Evolutionary conservation across 2,113 vertebrate species (phyloP), one percentile per base, ranked within the genome.

Genomic region (Nycticebus coucang): DNA sequence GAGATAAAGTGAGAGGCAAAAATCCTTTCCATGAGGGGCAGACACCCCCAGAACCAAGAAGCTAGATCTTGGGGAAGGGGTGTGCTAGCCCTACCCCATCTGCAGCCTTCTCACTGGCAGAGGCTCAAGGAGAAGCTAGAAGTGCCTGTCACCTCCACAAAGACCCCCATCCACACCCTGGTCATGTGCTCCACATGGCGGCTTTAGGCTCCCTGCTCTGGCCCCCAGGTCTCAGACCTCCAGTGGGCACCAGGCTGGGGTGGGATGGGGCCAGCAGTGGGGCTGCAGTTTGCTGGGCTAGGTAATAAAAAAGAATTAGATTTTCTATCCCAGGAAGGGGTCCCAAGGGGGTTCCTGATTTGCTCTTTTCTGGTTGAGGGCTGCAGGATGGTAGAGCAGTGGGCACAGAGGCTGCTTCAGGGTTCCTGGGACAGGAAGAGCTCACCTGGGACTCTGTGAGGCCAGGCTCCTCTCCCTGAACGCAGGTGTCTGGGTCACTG

Each of bases 361-460:
- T 28, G 19, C 71, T 50, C 35, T 45, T n/a, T 72, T 77, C 7
- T 4, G n/a, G 57, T 10, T 15, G 66, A 78, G 64, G 26, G 45
- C 45, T 50, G 45, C 45, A 50, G 45, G 45, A 50, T 50, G 45
- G 45, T 50, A 50, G 45, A 50, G 8, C 45, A 50, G 45, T 50
- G 45, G 10, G 45, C 45, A 50, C 45, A 1, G 45, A 9, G 7
- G 7, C 45, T 4, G 17, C 13, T 59, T 21, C 1, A 2, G 60
- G 41, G 60, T 3, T 35, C 37, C 7, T 12, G 8, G 33, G 12
- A 17, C 53, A 33, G 10, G 30, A 4, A 15, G 6, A 57, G 77
- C 26, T 35, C 4, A 3, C 35, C 6, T 41, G n/a, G 18, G 41
- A 4, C 59, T 35, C 18, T 1, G 0, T 0, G 1, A 1, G 0